phyloP scores from a whole-genome alignment of 2,888 invertebrate genomes.

The Odontocerum albicorne region DNA sequence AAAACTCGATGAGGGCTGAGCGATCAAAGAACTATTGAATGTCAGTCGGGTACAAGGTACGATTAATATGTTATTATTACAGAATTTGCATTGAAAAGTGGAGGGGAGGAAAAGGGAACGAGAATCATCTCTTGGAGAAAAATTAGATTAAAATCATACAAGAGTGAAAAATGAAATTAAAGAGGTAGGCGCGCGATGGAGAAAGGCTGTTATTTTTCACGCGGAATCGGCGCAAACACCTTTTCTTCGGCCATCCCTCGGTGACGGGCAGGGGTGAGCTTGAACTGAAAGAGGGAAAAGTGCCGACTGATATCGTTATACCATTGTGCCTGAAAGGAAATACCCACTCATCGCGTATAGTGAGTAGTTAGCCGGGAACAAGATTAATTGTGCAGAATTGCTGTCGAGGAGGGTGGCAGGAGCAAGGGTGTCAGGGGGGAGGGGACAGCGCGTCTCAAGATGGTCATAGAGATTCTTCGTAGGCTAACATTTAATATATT shows the following conservation, averaged over 20 bases:
- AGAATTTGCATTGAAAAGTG: slow-evolving; percentile 28
- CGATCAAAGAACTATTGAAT: slow-evolving; percentile 26
- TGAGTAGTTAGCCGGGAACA: slow-evolving; percentile 47
- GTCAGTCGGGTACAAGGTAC: slow-evolving; percentile 32
- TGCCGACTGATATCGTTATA: slow-evolving; percentile 35
- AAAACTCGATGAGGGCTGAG: slow-evolving; percentile 1
- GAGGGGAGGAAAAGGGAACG: slow-evolving; percentile 8
- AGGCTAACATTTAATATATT: too few species aligned
- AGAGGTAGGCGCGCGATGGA: slow-evolving; percentile 29
- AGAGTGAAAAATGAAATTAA: slow-evolving; percentile 37
- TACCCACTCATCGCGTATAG: slow-evolving; percentile 36
- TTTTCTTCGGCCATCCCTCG: slow-evolving; percentile 46
- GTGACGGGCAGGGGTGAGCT: slow-evolving; percentile 37
- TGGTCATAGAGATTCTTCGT: slow-evolving; percentile 36
- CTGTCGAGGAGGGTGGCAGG: slow-evolving; percentile 20
- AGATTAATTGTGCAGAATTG: slow-evolving; percentile 55
- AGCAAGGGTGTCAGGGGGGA: too few species aligned
- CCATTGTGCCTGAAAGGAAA: slow-evolving; percentile 34
- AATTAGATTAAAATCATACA: slow-evolving; percentile 38
- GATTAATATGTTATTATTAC: slow-evolving; percentile 36
- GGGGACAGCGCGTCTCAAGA: slow-evolving; percentile 9
- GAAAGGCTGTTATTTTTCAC: slow-evolving; percentile 56
- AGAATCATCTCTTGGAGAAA: slow-evolving; percentile 25
- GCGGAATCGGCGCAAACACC: slow-evolving; percentile 57
- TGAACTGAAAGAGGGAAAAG: slow-evolving; percentile 25